Evolutionary conservation across 2,113 vertebrate genomes (phyloP), one percentile per base, ranked within the genome.

Genomic region (Psittacus erithacus): DNA sequence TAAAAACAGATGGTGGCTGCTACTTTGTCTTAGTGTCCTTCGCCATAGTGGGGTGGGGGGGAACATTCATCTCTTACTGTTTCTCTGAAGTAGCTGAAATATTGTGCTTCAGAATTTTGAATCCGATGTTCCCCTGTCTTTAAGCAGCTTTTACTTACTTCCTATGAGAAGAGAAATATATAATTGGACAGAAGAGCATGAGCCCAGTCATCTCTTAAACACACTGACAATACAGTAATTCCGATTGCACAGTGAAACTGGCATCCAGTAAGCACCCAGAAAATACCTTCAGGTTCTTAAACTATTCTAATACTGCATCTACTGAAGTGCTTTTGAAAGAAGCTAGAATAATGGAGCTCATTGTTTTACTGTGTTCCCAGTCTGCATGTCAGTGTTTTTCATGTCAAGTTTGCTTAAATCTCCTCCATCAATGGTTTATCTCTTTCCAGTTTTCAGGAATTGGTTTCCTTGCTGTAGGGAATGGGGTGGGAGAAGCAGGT

Each of bases 381-480:
- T 60, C 38, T 1, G 2, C 70, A 11, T 8, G 17, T 52, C 68
- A 52, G 52, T 67, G 47, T 73, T 65, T 76, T 78, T 67, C n/a
- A 13, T 28, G 46, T 82, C 41, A 73, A 7, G 14, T 44, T 49
- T 88, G 65, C 39, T 77, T 76, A 2, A 23, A 52, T 94, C 81
- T 89, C 79, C 82, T 95, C 64, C 92, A 35, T 50, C 24, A 17
- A n/a, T 87, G 62, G 31, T 83, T 96, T 93, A 83, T 83, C 92
- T 86, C 71, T 46, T 97, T 95, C 96, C 97, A 98, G 98, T 98
- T 98, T 96, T 67, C 97, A 53, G 98, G 98, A 98, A 98, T 97
- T 98, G 98, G 67, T 55, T 81, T 74, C 43, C 71, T 57, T 25
- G 43, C 63, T 65, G 4, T 49, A 53, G 49, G 57, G 31, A 29